Percentiles rank a stretch among this genome's conserved stretches.
Evolutionary conservation across 2,113 vertebrate species (phyloP).

Genomic region (Petroica traversi): DNA sequence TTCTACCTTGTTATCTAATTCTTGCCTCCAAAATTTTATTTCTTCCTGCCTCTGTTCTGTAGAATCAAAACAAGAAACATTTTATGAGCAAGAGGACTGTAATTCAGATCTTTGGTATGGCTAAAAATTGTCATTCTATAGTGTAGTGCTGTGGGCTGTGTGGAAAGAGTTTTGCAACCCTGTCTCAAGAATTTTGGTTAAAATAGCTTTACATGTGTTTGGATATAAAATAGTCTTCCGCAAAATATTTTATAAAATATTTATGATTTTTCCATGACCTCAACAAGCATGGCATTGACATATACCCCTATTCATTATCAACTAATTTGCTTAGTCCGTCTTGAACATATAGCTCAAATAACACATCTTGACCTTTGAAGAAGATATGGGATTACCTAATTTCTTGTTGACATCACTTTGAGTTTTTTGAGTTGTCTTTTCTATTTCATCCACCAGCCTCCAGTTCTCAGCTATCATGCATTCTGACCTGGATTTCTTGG

Average conservation of each 20-base stretch:
- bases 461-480: slow-evolving; percentile 75
- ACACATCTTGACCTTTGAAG: background rate
- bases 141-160: background rate
- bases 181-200: background rate
- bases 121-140: background rate
- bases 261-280: background rate
- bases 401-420: slow-evolving; percentile 82
- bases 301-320: background rate
- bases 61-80: background rate
- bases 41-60: slow-evolving; percentile 86
- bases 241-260: background rate
- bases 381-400: slow-evolving; percentile 76
- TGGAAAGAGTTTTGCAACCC: background rate
- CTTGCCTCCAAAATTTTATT: slow-evolving; percentile 86
- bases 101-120: background rate
- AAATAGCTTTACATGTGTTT: background rate
- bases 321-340: background rate
- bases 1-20: slow-evolving; percentile 84
- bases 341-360: background rate
- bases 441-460: slow-evolving; percentile 81
- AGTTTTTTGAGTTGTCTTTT: slow-evolving; percentile 78
- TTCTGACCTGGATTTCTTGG: slow-evolving; percentile 78
- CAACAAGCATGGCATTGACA: background rate
- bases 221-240: background rate
- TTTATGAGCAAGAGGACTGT: background rate